phyloP scores from a whole-genome alignment of 2,797 vertebrate genomes.

The Bovichtus diacanthus region DNA sequence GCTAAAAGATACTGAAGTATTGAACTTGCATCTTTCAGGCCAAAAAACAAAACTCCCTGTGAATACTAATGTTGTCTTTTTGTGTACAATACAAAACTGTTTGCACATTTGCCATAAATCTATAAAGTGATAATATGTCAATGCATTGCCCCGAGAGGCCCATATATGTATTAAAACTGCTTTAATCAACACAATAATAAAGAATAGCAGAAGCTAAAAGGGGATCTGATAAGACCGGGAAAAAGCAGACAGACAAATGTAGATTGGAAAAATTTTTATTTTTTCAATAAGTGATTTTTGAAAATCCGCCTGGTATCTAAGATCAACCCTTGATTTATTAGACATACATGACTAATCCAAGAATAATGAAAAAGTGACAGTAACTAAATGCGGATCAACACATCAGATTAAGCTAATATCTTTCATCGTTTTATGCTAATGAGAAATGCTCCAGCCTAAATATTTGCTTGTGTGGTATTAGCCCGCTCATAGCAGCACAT shows the following conservation, averaged over 20 bases:
- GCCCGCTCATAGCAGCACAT: background rate
- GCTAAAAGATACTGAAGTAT: background rate
- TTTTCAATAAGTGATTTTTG: background rate
- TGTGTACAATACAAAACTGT: background rate
- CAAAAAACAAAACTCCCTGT: background rate
- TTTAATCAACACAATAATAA: background rate
- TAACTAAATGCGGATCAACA: background rate
- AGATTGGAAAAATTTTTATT: background rate
- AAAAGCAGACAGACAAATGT: background rate
- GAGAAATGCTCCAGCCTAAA: background rate
- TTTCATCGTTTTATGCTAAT: slow-evolving; percentile 19
- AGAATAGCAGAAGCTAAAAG: background rate
- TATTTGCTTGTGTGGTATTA: background rate
- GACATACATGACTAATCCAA: background rate
- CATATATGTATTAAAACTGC: background rate
- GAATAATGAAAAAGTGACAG: background rate
- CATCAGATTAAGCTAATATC: slow-evolving; percentile 17
- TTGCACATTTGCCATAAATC: rapidly evolving
- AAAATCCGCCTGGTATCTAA: background rate
- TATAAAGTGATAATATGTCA: background rate
- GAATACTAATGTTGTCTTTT: background rate
- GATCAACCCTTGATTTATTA: background rate
- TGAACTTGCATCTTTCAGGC: background rate
- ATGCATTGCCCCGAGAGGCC: background rate
- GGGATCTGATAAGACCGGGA: background rate